A percentile compares a stretch with the other conserved stretches of the same genome.
Evolutionary conservation across 2,797 vertebrate genomes (phyloP).

Genomic region (Hydrocynus forskahlii): DNA sequence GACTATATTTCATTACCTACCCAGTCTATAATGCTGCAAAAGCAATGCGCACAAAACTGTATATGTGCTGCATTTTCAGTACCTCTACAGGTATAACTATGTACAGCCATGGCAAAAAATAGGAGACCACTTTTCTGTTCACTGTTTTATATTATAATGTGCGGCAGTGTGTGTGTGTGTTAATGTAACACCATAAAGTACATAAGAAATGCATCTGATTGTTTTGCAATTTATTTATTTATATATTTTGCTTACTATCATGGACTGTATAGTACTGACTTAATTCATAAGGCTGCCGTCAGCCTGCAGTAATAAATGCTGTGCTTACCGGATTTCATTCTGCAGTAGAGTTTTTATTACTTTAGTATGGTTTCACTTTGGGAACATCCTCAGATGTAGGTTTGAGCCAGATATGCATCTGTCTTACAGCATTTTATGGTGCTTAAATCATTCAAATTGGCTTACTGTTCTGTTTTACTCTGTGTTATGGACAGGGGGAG

Average conservation of each 20-base stretch:
- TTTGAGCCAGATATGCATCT: conserved; percentile 3
- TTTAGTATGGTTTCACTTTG: not conserved
- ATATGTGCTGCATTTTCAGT: no score
- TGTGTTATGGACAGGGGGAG: not conserved
- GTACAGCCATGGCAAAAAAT: no score
- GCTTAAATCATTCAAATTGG: conserved; percentile 1
- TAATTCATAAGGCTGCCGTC: not conserved
- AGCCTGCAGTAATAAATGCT: not conserved
- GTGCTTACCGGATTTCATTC: not conserved
- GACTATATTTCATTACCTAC: no score
- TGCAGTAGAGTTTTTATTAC: not conserved
- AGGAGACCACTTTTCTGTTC: no score
- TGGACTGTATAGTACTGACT: not conserved
- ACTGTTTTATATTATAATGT: no score
- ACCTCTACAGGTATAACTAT: no score
- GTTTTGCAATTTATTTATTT: no score
- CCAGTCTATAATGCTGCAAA: no score
- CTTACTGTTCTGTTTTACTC: not conserved
- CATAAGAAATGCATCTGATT: no score
- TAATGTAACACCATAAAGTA: no score
- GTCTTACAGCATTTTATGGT: not conserved
- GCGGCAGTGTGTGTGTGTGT: no score
- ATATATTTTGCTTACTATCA: not conserved
- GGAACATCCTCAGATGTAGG: not conserved
- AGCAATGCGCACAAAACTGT: no score